Conservation (phyloP, 2,888 invertebrate genomes). For the Leptinotarsa rubiginosa region DNA sequence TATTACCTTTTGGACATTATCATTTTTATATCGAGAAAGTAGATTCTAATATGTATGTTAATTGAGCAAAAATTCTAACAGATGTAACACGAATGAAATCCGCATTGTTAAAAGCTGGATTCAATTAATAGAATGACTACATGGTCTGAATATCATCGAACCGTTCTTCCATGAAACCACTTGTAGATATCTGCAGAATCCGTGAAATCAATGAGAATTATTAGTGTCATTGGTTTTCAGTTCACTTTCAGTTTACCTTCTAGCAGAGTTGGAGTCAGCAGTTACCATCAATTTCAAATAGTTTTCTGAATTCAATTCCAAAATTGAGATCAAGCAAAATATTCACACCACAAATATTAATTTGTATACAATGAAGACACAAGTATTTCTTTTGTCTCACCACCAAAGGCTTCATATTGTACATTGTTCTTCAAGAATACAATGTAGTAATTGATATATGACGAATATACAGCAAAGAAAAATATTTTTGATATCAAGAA, state of each 20-base stretch:
- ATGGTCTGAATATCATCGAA: constrained; percentile 8
- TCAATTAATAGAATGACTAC: constrained; percentile 2
- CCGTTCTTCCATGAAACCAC: constrained; percentile 4
- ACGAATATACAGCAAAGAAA: no score
- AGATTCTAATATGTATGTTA: constrained; percentile 22
- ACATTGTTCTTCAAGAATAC: no score
- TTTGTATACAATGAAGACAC: no score
- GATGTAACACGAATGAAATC: constrained; percentile 12
- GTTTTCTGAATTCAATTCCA: no score
- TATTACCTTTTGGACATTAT: neutral
- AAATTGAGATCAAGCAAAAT: no score
- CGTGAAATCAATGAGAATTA: neutral
- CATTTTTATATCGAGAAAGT: neutral
- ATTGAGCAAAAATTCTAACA: constrained; percentile 29
- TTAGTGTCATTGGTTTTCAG: neutral
- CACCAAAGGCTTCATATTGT: no score
- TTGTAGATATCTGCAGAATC: neutral
- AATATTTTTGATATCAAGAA: no score
- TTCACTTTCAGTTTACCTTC: neutral
- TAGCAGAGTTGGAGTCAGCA: neutral
- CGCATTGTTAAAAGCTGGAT: constrained; percentile 1
- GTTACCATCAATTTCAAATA: neutral
- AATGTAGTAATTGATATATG: no score
- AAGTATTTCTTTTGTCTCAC: no score
- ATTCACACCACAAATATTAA: neutral